Percentiles rank a stretch among this genome's conserved stretches.
These are phyloP conservation scores for Pteromalus puparum DNA, from an alignment of 1,140 invertebrate species.

Conservation along the genomic window DNA sequence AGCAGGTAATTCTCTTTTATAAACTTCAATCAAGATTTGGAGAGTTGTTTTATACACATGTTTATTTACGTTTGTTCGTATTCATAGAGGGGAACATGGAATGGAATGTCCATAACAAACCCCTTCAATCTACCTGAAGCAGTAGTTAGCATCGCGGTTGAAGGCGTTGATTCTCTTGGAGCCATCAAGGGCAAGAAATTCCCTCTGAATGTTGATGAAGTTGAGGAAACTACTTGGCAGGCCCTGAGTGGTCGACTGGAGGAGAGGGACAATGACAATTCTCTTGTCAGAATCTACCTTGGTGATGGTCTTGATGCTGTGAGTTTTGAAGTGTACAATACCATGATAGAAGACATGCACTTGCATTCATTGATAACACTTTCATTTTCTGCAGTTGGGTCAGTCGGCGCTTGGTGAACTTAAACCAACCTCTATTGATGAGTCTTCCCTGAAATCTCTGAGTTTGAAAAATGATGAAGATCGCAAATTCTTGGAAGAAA, in stretches of 20 bases:
- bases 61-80: slow-evolving; percentile 17
- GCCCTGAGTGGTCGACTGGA: slow-evolving; percentile 77
- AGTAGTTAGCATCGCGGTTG: slow-evolving; percentile 83
- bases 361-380: slow-evolving; percentile 39
- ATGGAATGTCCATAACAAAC: slow-evolving; percentile 81
- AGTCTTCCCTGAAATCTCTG: slow-evolving; percentile 61
- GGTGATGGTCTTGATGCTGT: slow-evolving; percentile 80
- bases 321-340: slow-evolving; percentile 61
- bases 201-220: slow-evolving; percentile 79
- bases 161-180: slow-evolving; percentile 79
- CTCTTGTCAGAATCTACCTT: slow-evolving; percentile 80
- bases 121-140: slow-evolving; percentile 87
- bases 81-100: slow-evolving; percentile 74
- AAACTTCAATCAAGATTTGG: not conserved
- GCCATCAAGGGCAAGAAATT: slow-evolving; percentile 75
- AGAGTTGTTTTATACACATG: not conserved
- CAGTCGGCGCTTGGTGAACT: slow-evolving; percentile 75
- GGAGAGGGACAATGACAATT: slow-evolving; percentile 77
- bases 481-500: slow-evolving; percentile 80
- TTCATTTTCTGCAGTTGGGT: slow-evolving; percentile 62
- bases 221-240: slow-evolving; percentile 80
- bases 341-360: slow-evolving; percentile 34
- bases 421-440: slow-evolving; percentile 72
- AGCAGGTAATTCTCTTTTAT: slow-evolving; percentile 70
- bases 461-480: slow-evolving; percentile 77